phyloP scores from a whole-genome alignment of 2,797 vertebrate species.

The Poecile montanus region DNA sequence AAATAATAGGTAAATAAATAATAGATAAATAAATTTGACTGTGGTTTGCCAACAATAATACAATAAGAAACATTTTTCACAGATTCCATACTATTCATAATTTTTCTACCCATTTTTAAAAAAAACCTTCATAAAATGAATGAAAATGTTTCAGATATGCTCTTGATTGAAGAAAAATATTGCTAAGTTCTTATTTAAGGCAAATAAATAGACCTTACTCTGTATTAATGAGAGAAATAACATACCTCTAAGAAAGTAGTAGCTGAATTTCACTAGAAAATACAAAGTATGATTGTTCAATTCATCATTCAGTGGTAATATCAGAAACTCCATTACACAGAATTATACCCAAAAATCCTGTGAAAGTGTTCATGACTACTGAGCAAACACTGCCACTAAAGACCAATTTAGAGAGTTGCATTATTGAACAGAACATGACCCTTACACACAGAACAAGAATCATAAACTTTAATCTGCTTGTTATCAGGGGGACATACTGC shows the following conservation, averaged over 20 bases:
- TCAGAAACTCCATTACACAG: background rate
- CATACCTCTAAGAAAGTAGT: background rate
- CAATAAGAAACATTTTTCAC: background rate
- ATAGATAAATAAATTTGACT: background rate
- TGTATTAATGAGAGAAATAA: background rate
- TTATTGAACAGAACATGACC: background rate
- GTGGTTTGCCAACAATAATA: background rate
- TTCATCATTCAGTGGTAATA: background rate
- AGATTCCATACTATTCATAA: background rate
- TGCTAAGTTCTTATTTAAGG: background rate
- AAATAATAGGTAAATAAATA: no score
- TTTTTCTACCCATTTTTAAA: background rate
- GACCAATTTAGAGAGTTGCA: background rate
- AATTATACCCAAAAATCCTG: background rate
- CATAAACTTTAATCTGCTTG: background rate
- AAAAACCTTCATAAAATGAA: background rate
- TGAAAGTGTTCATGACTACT: background rate
- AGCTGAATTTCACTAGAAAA: constrained; percentile 4
- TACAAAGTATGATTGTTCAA: background rate
- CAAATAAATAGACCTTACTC: background rate
- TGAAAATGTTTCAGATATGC: background rate
- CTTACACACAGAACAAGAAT: background rate
- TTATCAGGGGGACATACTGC: background rate
- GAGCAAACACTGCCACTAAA: background rate
- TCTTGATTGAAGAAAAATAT: background rate